phyloP scores from a whole-genome alignment of 2,888 invertebrate species.

The Noctua pronuba region DNA sequence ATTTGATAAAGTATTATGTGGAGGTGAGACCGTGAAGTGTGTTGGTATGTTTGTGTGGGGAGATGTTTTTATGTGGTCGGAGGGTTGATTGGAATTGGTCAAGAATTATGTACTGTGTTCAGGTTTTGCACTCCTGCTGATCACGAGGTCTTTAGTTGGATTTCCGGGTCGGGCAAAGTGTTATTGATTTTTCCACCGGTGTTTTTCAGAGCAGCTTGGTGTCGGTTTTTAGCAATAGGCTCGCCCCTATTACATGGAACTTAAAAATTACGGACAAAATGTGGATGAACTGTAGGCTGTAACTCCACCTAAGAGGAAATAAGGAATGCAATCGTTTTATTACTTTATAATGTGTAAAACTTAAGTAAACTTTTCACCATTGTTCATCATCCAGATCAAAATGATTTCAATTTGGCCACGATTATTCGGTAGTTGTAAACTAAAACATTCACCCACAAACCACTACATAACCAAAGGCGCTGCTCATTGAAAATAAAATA shows the following conservation, averaged over 20 bases:
- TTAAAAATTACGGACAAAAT: background rate
- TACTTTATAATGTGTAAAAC: too few relatives aligned
- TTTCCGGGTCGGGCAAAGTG: background rate
- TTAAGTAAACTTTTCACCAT: background rate
- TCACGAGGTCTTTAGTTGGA: background rate
- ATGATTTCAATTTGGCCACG: background rate
- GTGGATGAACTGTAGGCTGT: background rate
- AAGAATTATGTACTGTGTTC: background rate
- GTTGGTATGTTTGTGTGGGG: slow-evolving; percentile 4
- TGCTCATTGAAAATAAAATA: slow-evolving; percentile 36
- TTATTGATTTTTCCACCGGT: background rate
- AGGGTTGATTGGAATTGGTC: background rate
- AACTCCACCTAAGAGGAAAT: background rate
- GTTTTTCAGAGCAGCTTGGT: background rate
- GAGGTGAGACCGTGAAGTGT: slow-evolving; percentile 21
- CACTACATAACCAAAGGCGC: background rate
- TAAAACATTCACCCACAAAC: background rate
- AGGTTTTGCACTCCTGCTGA: background rate
- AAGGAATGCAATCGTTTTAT: too few relatives aligned
- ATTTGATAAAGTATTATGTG: slow-evolving; percentile 42
- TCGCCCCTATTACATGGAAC: background rate
- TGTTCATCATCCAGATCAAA: background rate
- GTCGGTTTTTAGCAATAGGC: background rate
- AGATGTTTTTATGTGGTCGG: background rate
- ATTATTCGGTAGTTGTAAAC: background rate